Evolutionary conservation across 2,888 invertebrate species (phyloP), one percentile per base, ranked within the genome.

Genomic region (Drosophila prolongata): DNA sequence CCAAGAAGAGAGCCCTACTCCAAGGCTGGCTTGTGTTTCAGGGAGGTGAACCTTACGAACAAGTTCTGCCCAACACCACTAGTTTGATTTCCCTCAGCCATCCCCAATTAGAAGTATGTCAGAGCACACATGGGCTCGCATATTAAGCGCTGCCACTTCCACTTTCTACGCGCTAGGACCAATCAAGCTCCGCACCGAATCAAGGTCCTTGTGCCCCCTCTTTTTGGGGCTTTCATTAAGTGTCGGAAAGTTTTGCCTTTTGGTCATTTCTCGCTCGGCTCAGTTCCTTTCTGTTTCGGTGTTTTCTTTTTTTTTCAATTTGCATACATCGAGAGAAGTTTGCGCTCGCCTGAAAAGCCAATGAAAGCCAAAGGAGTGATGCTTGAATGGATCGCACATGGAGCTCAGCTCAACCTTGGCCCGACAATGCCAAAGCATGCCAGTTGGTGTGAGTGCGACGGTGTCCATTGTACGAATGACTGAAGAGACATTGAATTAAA

Each of bases 401-500:
- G 75, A 86, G 38, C 70, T 61, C 83, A 78, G 71, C 68, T 87
- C 55, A 68, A 82, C 85, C 83, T 85, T 77, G 74, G 61, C 76
- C 72, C 78, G 65, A 84, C 87, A 85, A 79, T 87, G 71, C 54
- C 38, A 40, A 50, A 11, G 11, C 38, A 37, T 38, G 14, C 34
- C 24, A 24, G 54, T 34, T 13, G 58, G 62, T 30, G 50, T 38
- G 55, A 30, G 87, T 77, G 75, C 70, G 68, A 58, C 54, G 69
- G 68, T 70, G 79, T 60, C 69, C 76, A 88, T 83, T 88, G 88
- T 80, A 74, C 58, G 81, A 84, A 74, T 85, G 85, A 78, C 77
- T 89, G 89, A 81, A 78, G 84, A 79, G 89, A 85, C 85, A 89
- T 89, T 84, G 89, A 89, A 89, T 85, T 85, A 81, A 85, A 85